phyloP scores from a whole-genome alignment of 1,140 invertebrate species.

The Temnothorax nylanderi region DNA sequence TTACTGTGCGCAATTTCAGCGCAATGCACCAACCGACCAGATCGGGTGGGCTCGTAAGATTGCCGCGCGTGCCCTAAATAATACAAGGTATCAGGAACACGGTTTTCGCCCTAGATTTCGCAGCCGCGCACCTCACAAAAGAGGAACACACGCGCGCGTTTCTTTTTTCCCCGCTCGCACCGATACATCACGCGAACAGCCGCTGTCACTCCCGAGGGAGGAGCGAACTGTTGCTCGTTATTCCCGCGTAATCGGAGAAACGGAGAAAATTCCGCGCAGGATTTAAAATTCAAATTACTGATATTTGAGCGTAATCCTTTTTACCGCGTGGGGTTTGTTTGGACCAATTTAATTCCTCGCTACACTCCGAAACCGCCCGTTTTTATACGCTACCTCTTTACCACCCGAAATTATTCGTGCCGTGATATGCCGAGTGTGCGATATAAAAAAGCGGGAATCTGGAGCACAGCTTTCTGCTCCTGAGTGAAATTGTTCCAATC shows the following conservation, averaged over 20 bases:
- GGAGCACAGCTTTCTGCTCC: not conserved
- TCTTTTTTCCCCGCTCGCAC: not conserved
- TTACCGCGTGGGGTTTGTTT: conserved; percentile 11
- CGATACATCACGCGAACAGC: not conserved
- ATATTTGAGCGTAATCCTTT: conserved; percentile 33
- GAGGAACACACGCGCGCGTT: not conserved
- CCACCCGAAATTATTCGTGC: not conserved
- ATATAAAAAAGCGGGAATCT: not conserved
- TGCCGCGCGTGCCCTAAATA: conserved; percentile 54
- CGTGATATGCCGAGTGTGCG: not conserved
- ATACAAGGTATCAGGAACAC: conserved; percentile 38
- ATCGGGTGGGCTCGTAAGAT: conserved; percentile 60
- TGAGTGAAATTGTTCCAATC: not conserved
- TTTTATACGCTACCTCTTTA: not conserved
- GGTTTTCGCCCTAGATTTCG: conserved; percentile 2
- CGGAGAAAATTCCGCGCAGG: not conserved
- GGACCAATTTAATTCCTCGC: conserved; percentile 21
- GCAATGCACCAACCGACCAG: conserved; percentile 63
- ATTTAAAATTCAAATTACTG: conserved; percentile 44
- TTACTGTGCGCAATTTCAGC: conserved; percentile 64
- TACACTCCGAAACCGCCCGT: not conserved
- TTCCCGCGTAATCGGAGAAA: conserved; percentile 3
- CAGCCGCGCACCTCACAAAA: not conserved
- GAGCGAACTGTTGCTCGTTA: conserved; percentile 35
- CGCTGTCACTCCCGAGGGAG: not conserved